A percentile compares a stretch with the other conserved stretches of the same genome.
Conservation (phyloP, 1,140 invertebrate genomes). For the Plutomurus gul region DNA sequence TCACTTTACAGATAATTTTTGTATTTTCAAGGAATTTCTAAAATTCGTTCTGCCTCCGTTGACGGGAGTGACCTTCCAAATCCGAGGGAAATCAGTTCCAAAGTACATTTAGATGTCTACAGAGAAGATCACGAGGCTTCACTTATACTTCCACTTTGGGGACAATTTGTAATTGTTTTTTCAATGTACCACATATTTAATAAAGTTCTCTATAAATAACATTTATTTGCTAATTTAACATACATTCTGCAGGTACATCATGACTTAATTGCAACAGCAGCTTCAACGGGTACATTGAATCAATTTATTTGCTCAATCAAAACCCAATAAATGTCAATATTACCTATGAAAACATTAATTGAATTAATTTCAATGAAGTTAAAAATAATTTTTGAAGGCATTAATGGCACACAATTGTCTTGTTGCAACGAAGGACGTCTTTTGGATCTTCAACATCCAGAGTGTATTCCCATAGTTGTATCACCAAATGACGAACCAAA, state of each 20-base stretch:
- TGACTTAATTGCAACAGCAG: no score
- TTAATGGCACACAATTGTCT: background rate
- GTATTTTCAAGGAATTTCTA: background rate
- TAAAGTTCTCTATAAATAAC: background rate
- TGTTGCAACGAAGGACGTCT: background rate
- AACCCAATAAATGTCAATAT: no score
- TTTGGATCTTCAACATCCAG: conserved; percentile 65
- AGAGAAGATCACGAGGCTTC: background rate
- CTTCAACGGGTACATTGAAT: no score
- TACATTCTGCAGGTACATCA: background rate
- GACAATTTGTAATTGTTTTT: conserved; percentile 81
- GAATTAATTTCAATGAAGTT: background rate
- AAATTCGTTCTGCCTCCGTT: background rate
- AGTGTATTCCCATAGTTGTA: conserved; percentile 77
- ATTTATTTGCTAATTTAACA: background rate
- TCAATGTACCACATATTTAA: background rate
- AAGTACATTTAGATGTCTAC: background rate
- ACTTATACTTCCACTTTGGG: conserved; percentile 61
- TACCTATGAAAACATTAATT: background rate
- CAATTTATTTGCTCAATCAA: no score
- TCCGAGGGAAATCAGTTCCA: conserved; percentile 23
- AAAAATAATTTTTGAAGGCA: background rate
- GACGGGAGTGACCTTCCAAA: conserved; percentile 2
- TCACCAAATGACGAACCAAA: conserved; percentile 71
- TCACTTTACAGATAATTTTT: background rate